Evolutionary conservation across 2,797 vertebrate species (phyloP), one percentile per base, ranked within the genome.

Genomic region (Myotis pilosus): DNA sequence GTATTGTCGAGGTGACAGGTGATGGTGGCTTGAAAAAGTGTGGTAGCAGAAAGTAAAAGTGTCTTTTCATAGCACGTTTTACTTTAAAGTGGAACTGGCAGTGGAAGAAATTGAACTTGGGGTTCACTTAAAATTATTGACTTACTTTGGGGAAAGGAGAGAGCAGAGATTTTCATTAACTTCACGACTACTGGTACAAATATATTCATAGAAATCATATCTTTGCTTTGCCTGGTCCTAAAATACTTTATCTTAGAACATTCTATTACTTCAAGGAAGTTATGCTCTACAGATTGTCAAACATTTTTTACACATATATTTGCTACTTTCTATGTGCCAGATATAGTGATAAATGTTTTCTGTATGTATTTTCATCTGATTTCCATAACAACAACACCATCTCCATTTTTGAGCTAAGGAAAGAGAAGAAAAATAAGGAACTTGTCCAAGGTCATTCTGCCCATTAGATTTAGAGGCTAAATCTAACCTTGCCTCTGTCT

Each of bases 131-230:
- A 93, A 94, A 94, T 91, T 71, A 53, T 94, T 93, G 69, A 92
- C 30, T 78, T 33, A 15, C 41, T 97, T 94, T 83, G 51, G 10
- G 36, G 10, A 85, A 84, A 87, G 28, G 25, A 91, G 17, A 78
- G 60, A 79, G 81, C 8, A 79, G 81, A 94, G 82, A 62, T 62
- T 96, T 94, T 96, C 87, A 95, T 90, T 90, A 96, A 92, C 74
- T 92, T 94, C 53, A 51, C 33, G 44, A 71, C 64, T 71, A 91
- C 83, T 20, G 38, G 41, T 53, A 80, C 79, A 96, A 95, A 96
- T 96, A 96, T 78, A 95, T 96, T 94, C 92, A 94, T 94, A 95
- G 94, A 90, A 96, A 94, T 89, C 71, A 10, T 88, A 75, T 94
- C 75, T 91, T 79, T 75, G 44, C 11, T 83, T 66, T 89, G 49